Percentiles rank a stretch among this genome's conserved stretches.
Conservation (phyloP, 2,888 invertebrate species). For the Cordylochernes scorpioides region DNA sequence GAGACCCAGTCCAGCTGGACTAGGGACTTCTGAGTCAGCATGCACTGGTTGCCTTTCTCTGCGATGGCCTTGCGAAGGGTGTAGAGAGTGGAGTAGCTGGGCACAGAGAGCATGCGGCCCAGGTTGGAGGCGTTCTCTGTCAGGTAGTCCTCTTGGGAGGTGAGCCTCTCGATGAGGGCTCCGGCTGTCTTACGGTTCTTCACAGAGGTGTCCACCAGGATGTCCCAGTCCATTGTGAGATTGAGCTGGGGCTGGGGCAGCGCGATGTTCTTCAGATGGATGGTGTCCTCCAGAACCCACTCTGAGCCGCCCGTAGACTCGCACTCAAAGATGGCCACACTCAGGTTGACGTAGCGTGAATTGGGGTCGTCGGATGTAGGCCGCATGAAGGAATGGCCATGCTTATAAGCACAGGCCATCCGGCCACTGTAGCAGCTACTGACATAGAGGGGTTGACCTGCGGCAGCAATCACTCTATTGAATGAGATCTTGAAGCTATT, state of each 20-base stretch:
- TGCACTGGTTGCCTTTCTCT: slow-evolving; percentile 71
- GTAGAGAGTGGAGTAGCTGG: slow-evolving; percentile 66
- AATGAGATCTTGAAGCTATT: neutral
- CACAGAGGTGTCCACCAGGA: slow-evolving; percentile 13
- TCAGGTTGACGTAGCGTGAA: slow-evolving; percentile 58
- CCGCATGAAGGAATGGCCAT: slow-evolving; percentile 61
- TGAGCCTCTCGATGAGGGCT: slow-evolving; percentile 11
- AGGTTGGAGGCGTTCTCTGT: slow-evolving; percentile 10
- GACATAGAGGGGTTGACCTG: slow-evolving; percentile 61
- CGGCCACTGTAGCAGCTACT: slow-evolving; percentile 93
- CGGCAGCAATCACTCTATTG: slow-evolving; percentile 15
- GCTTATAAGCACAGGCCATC: slow-evolving; percentile 87
- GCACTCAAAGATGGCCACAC: slow-evolving; percentile 92
- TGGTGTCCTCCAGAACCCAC: slow-evolving; percentile 84
- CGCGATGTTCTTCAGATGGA: slow-evolving; percentile 71
- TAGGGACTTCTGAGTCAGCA: slow-evolving; percentile 63
- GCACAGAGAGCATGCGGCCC: slow-evolving; percentile 45
- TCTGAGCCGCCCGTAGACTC: slow-evolving; percentile 73
- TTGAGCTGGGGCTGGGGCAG: slow-evolving; percentile 22
- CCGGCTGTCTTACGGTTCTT: slow-evolving; percentile 13
- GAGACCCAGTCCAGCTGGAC: slow-evolving; percentile 97
- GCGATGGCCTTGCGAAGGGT: slow-evolving; percentile 61
- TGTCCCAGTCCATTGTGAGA: slow-evolving; percentile 10
- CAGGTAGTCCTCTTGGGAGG: slow-evolving; percentile 8
- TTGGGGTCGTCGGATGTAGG: slow-evolving; percentile 44